These are phyloP conservation scores for Amorpha juglandis DNA, from an alignment of 2,888 invertebrate species.

Conservation along the genomic window DNA sequence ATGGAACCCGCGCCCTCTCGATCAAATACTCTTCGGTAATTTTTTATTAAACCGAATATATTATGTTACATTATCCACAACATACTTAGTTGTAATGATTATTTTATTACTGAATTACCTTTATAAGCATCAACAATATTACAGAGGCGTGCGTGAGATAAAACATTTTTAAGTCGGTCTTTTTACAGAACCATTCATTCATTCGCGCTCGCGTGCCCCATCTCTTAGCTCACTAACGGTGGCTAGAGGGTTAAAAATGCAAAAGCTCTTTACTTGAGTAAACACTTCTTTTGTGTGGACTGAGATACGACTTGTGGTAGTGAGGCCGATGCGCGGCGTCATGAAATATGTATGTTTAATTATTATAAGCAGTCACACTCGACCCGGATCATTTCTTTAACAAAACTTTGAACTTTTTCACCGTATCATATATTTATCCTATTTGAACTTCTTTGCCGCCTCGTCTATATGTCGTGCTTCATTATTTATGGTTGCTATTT, in stretches of 20 bases:
- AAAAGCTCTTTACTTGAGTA: conserved; percentile 76
- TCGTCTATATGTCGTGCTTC: too few species aligned
- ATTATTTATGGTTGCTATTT: too few species aligned
- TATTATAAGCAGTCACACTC: conserved; percentile 13
- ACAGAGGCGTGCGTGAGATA: not conserved
- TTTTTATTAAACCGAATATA: too few species aligned
- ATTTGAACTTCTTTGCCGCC: too few species aligned
- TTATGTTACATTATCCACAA: too few species aligned
- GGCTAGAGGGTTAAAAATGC: conserved; percentile 71
- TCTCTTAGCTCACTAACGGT: conserved; percentile 13
- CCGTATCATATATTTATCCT: not conserved
- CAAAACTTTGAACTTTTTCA: not conserved
- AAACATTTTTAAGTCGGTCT: not conserved
- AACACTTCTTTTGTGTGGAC: conserved; percentile 70
- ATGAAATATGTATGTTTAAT: conserved; percentile 26
- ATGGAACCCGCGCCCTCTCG: too few species aligned
- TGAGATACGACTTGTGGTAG: conserved; percentile 46
- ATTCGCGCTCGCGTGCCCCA: not conserved
- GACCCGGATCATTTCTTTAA: conserved; percentile 1
- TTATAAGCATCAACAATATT: not conserved
- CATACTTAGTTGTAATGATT: too few species aligned
- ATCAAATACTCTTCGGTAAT: too few species aligned
- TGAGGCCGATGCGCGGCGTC: conserved; percentile 5
- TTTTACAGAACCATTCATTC: not conserved
- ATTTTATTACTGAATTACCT: not conserved